Evolutionary conservation across 2,113 vertebrate genomes (phyloP).

Genomic region (Opisthocomus hoazin): DNA sequence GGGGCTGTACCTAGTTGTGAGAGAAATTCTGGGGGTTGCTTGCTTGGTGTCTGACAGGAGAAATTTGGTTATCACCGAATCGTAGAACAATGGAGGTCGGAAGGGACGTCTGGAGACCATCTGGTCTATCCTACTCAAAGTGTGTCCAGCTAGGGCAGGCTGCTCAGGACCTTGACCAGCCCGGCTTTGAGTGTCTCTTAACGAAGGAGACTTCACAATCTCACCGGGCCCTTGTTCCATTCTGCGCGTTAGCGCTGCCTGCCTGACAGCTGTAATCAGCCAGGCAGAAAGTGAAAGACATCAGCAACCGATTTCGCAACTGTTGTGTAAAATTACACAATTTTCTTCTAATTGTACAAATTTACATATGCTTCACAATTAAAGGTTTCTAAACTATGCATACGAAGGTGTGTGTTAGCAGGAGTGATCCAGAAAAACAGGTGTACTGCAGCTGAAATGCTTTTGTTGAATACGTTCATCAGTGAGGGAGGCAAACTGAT

Average conservation of each 20-base stretch:
- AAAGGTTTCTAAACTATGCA: background rate
- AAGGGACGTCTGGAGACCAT: background rate
- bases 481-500: background rate
- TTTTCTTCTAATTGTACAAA: background rate
- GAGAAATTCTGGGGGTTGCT: background rate
- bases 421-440: slow-evolving; percentile 19
- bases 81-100: background rate
- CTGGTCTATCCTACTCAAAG: background rate
- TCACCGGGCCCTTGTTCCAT: background rate
- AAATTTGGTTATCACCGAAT: background rate
- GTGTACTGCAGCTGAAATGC: background rate
- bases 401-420: background rate
- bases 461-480: background rate
- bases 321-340: background rate
- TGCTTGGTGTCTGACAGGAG: background rate
- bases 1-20: background rate
- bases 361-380: background rate
- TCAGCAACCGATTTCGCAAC: background rate
- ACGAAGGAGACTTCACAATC: background rate
- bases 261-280: background rate
- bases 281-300: background rate
- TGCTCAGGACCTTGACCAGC: background rate
- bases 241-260: background rate
- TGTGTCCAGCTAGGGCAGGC: background rate
- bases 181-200: background rate